Evolutionary conservation across 2,797 vertebrate genomes (phyloP), one percentile per base, ranked within the genome.

Genomic region (Ptychadena robeensis): DNA sequence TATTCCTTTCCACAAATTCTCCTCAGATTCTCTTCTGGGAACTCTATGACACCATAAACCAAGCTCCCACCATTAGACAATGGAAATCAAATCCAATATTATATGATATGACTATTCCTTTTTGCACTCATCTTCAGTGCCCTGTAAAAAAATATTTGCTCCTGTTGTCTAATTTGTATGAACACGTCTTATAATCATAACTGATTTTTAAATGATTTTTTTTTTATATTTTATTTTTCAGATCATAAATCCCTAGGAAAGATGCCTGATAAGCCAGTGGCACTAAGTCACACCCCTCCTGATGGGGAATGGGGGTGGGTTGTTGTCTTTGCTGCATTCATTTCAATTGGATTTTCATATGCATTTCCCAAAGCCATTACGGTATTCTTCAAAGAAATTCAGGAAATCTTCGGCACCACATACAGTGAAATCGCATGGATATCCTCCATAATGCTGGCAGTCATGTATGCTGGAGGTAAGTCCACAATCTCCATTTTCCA

Each of bases 381-480:
- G 0, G 96, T 98, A 70, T 98, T 96, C 93, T 99, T 98, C 93
- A 99, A 98, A 86, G 97, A 99, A 86, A 98, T 98, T 87, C 97
- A 98, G 91, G 87, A 92, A 79, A 96, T 99, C 87, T 99, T 98
- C 85, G 72, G 89, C 1, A 93, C 94, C 27, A 90, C 95, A n/a
- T 97, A 96, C 88, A 99, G 96, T 86, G 91, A 99, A 90, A 94
- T 98, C 44, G 96, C 97, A 0, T 98, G 96, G 97, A 98, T 99
- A 92, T 98, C 98, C 69, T 98, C 96, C 0, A 98, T 98, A 88
- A 99, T 98, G 96, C 91, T 99, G 12, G 96, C 98, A 2, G 96
- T 99, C 88, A 99, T 99, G 97, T 99, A 99, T 4, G 97, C 96
- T 67, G 96, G 97, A 93, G 98, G 97, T 98, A 93, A 94, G 93